Evolutionary conservation across 2,888 invertebrate genomes (phyloP), one percentile per base, ranked within the genome.

Genomic region (Trissonchulus sp.): DNA sequence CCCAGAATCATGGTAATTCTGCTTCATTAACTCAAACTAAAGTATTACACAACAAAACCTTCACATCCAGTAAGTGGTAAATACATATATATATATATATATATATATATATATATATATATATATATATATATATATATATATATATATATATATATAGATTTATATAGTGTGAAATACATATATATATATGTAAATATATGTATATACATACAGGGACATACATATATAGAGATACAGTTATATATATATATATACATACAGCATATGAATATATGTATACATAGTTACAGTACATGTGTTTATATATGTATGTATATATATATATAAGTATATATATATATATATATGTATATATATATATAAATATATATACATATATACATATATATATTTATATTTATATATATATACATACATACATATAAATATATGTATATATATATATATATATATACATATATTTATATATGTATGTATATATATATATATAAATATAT

Each of bases 301-400:
- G 23, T 63, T 3, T 63, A 63, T 63, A 63, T 31, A 31, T 31
- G n/a, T 23, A 31, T 63, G 8, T 63, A 65, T 65, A 65, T 65
- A 28, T 65, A 65, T 65, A 65, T 65, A 65, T 65, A 65, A 15
- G n/a, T 65, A 65, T 65, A 65, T 65, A 65, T 65, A 65, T 65
- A 28, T 65, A 65, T 65, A 65, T 65, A 65, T 65, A 65, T 65
- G 8, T 69, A 8, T 18, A 69, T 65, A 65, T 48, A 15, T 48
- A 15, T 48, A 48, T 48, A 15, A 30, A n/a, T 65, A 65, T 28
- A 65, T 65, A 65, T 65, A n/a, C 8, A 65, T 65, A 65, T 65
- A 65, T 65, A 65, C n/a, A 65, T 28, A 65, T 65, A 65, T 65
- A 65, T 65, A 65, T 65, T 15, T 65, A 65, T 65, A 65, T 65